These are phyloP conservation scores for Larimichthys polyactis DNA, from an alignment of 2,113 vertebrate genomes.

Conservation along the genomic window DNA sequence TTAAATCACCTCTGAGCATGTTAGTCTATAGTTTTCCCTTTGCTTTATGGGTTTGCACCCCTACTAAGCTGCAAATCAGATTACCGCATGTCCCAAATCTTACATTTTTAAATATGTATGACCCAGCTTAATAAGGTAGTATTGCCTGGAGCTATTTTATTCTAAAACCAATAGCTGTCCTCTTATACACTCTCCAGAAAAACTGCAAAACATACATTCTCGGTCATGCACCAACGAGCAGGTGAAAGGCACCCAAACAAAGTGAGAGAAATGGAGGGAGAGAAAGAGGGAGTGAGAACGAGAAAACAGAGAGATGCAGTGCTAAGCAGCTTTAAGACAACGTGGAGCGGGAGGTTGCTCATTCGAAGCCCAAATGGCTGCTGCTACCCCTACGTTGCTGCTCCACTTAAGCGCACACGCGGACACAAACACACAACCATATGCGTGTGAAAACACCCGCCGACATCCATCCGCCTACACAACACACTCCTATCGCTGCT, in stretches of 20 bases:
- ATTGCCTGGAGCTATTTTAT: constrained; percentile 28
- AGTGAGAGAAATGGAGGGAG: neutral
- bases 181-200: constrained; percentile 5
- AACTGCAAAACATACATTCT: neutral
- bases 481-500: constrained; percentile 48
- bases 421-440: constrained; percentile 7
- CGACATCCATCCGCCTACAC: constrained; percentile 44
- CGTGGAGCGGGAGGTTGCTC: constrained; percentile 36
- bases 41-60: neutral
- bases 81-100: constrained; percentile 38
- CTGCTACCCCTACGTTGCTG: constrained; percentile 42
- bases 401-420: constrained; percentile 38
- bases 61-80: constrained; percentile 41
- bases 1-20: neutral
- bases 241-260: constrained; percentile 19
- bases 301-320: constrained; percentile 16
- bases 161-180: constrained; percentile 30
- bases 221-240: constrained; percentile 56
- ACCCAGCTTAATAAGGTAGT: constrained; percentile 33
- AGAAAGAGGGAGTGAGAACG: constrained; percentile 1
- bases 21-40: neutral
- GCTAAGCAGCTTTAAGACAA: constrained; percentile 69
- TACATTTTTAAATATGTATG: constrained; percentile 56
- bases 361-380: constrained; percentile 51
- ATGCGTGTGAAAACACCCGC: constrained; percentile 31